Conservation (phyloP, 2,888 invertebrate species). For the Acronicta alni region DNA sequence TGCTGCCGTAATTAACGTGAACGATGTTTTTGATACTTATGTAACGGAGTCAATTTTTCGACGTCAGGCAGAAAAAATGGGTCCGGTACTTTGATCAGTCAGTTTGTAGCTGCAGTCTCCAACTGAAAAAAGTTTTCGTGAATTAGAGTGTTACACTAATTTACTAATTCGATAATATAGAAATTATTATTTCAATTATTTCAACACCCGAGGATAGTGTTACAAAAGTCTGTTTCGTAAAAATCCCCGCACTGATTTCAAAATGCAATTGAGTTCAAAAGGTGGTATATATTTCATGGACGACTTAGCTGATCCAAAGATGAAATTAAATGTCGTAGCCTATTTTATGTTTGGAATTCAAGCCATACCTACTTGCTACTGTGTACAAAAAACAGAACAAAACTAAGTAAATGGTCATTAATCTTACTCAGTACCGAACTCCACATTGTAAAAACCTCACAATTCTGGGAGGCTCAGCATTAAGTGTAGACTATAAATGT, state of each 20-base stretch:
- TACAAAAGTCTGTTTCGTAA: too few relatives aligned
- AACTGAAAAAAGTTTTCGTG: too few relatives aligned
- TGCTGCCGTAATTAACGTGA: constrained; percentile 1
- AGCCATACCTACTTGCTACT: neutral
- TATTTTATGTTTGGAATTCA: neutral
- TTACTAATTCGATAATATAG: too few relatives aligned
- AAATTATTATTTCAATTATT: too few relatives aligned
- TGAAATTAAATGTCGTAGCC: neutral
- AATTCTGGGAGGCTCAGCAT: neutral
- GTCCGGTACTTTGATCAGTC: too few relatives aligned
- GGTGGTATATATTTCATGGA: neutral
- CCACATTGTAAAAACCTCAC: neutral
- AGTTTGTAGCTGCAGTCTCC: too few relatives aligned
- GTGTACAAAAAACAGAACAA: neutral
- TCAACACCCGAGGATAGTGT: too few relatives aligned
- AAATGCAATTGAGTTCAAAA: neutral
- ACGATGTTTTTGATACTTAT: neutral
- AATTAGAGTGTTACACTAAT: too few relatives aligned
- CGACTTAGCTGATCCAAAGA: neutral
- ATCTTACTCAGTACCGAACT: constrained; percentile 1
- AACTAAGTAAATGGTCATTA: constrained; percentile 2
- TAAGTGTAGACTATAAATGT: neutral
- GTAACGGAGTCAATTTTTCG: neutral
- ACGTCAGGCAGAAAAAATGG: too few relatives aligned
- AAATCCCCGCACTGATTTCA: neutral